Evolutionary conservation across 2,797 vertebrate species (phyloP).

Genomic region (Siniperca scherzeri): DNA sequence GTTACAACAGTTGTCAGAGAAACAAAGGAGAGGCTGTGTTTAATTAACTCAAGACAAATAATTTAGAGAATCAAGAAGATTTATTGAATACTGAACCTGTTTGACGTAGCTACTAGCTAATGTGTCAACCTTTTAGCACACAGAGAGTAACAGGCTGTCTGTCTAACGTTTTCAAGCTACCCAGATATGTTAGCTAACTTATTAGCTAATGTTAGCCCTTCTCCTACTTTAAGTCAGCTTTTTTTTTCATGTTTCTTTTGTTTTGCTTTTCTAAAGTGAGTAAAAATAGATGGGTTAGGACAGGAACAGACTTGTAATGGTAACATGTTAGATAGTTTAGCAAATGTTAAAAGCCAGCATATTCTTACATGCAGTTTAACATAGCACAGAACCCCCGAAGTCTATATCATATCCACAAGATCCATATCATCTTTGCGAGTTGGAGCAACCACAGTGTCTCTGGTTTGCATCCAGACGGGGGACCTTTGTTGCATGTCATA

Average conservation of each 20-base stretch:
- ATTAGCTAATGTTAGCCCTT: neutral
- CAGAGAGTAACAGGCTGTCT: neutral
- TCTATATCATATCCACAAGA: neutral
- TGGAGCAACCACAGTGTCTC: too few relatives aligned
- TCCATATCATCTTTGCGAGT: too few relatives aligned
- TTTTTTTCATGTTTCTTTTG: neutral
- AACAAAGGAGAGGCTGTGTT: conserved; percentile 1
- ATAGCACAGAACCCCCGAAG: neutral
- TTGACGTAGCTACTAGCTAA: neutral
- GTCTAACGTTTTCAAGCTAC: neutral
- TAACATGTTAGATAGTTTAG: neutral
- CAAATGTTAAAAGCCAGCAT: neutral
- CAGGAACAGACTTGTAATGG: neutral
- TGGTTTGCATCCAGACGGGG: too few relatives aligned
- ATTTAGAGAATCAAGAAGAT: too few relatives aligned
- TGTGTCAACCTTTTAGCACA: neutral
- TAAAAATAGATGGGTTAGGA: neutral
- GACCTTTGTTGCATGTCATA: too few relatives aligned
- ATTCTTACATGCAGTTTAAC: neutral
- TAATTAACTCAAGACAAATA: neutral
- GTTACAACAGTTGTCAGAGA: neutral
- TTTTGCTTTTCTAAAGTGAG: neutral
- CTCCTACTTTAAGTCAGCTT: neutral
- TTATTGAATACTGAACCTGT: neutral
- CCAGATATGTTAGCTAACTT: neutral